Base-by-base conservation (phyloP, 2,113 vertebrate species). In the Thamnaconus septentrionalis region DNA sequence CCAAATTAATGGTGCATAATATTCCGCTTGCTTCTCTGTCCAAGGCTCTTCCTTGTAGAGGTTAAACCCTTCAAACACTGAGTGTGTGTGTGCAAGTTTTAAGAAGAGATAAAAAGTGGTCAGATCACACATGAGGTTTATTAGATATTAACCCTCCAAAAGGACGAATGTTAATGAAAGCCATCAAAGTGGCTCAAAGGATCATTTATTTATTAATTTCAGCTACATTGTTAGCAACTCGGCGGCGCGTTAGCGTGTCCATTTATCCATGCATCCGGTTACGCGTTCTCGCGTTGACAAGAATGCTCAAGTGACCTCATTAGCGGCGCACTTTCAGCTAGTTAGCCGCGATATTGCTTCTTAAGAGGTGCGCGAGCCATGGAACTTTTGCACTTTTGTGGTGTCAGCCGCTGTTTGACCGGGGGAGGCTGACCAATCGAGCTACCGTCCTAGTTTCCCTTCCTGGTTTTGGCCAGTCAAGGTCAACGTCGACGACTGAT, bases 401-500 rank as follows among this genome's bases (percentile, higher is more conserved):
- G 59, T 52, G 75, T 73, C 71, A 68, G 61, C 68, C 41, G 64
- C 80, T 71, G 71, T 59, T 71, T 77, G 18, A 31, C 18, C 18
- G 18, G 18, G 18, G 18, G 18, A 31, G 18, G 18, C 18, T 31
- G 18, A 31, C 18, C 18, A 1, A 1, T 31, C 18, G 18, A 31
- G 18, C 18, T 31, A 31, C 66, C 70, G 52, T 57, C 72, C 66
- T 49, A 61, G 61, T 81, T 85, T 73, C 66, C 65, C 72, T 70
- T 78, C 75, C 75, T 49, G 50, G 61, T 77, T 83, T 79, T 12
- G 66, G 74, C 79, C 69, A 82, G 83, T 79, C 87, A 92, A 93
- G 90, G 90, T 92, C 86, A 84, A 31, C 74, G 76, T 81, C 79
- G 89, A 84, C 89, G 86, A 87, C 72, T 80, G 64, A 87, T 78